Evolutionary conservation across 2,113 vertebrate genomes (phyloP).

Genomic region (Ciconia stormi): DNA sequence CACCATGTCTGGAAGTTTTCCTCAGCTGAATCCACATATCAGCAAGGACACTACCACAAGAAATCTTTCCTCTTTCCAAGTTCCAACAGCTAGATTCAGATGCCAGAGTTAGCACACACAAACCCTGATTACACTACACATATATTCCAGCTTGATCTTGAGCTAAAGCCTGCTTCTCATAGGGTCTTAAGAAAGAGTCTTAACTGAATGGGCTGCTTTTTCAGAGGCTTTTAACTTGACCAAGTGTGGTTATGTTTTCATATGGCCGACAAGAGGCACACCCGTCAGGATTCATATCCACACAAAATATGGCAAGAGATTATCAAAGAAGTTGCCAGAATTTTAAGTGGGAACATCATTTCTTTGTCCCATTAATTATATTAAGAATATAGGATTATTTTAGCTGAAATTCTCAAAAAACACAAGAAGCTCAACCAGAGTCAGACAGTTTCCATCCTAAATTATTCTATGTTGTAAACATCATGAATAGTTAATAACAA

Average conservation of each 20-base stretch:
- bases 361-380: neutral
- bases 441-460: neutral
- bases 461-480: neutral
- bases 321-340: neutral
- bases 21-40: neutral
- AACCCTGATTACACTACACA: neutral
- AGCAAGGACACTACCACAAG: neutral
- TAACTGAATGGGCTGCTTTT: neutral
- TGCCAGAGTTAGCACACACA: neutral
- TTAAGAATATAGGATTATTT: neutral
- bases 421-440: neutral
- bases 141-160: neutral
- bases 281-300: neutral
- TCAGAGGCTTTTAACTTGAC: neutral
- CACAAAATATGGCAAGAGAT: neutral
- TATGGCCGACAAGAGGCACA: neutral
- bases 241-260: neutral
- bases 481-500: neutral
- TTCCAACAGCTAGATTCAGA: neutral
- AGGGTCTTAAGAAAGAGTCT: neutral
- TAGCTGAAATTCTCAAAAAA: neutral
- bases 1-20: neutral
- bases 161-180: neutral
- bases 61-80: neutral
- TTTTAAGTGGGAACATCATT: neutral